phyloP scores from a whole-genome alignment of 2,797 vertebrate genomes.

The Lepus townsendii region DNA sequence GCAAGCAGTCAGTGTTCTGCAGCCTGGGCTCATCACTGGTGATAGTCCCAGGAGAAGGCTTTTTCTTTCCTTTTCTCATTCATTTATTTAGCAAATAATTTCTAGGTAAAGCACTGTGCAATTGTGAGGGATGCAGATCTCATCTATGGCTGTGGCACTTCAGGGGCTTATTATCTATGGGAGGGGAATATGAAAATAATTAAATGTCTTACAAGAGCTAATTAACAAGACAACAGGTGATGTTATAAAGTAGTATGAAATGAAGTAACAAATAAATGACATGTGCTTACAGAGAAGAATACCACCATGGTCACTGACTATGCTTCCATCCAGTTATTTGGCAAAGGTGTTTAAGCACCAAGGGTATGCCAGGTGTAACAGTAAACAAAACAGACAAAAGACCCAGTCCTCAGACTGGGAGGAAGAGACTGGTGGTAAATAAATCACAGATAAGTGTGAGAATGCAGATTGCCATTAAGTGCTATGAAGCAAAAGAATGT shows the following conservation, averaged over 20 bases:
- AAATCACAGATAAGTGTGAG: not conserved
- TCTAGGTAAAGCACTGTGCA: not conserved
- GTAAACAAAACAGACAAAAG: not conserved
- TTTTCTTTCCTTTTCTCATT: slow-evolving; percentile 23
- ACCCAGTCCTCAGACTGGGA: not conserved
- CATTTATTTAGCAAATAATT: slow-evolving; percentile 65
- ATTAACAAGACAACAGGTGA: slow-evolving; percentile 78
- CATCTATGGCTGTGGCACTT: slow-evolving; percentile 32
- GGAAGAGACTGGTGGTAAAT: not conserved
- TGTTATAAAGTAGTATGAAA: slow-evolving; percentile 60
- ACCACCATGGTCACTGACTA: not conserved
- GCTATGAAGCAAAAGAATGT: not conserved
- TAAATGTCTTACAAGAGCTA: slow-evolving; percentile 73
- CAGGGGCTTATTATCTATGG: slow-evolving; percentile 37
- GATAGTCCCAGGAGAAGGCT: not conserved
- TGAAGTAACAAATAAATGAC: slow-evolving; percentile 68
- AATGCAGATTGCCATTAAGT: not conserved
- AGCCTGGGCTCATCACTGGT: not conserved
- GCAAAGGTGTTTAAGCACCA: slow-evolving; percentile 10
- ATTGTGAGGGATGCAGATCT: not conserved
- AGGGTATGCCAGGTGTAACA: not conserved
- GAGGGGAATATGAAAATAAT: slow-evolving; percentile 73
- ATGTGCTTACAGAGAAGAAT: not conserved
- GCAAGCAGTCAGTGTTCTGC: not conserved
- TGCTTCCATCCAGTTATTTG: slow-evolving; percentile 41